Base-by-base conservation (phyloP, 2,113 vertebrate genomes). In the Rhombomys opimus region DNA sequence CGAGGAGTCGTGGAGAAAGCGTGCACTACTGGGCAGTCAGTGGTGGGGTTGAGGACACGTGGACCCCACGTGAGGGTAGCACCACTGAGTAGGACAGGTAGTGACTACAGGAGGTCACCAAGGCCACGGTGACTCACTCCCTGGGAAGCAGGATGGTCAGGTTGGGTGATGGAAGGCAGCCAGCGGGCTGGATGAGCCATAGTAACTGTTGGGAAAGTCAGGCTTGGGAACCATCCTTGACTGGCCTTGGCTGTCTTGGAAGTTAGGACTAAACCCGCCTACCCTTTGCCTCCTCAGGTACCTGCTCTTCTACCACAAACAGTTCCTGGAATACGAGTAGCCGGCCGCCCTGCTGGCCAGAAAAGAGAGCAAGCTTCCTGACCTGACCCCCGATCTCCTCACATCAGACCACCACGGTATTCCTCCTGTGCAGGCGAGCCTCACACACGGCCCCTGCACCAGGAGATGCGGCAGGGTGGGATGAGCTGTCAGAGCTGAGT, bases 281-380 rank as follows among this genome's bases (percentile, higher is more conserved):
- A 3, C 32, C n/a, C 27, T 89, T 23, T 95, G 81, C 95, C 94
- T 97, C 13, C 46, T 1, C 97, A 99, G 98, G 95, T 99, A 99
- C 98, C 99, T 99, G 97, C 99, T 99, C 98, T 99, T 99, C 99
- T 99, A 99, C 98, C 99, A 99, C 99, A 99, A 99, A 97, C 99
- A 99, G 98, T 99, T 99, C 98, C 99, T 99, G 97, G 99, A 99
- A 94, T 99, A 99, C 6, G 99, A 99, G 98, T 99, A 99, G 98
- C 98, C 98, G 98, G 96, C 93, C 81, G 94, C 96, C 95, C 98
- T 97, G 97, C 97, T 96, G 94, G 93, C 93, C 97, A 95, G 96
- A 94, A 76, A 46, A 82, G 95, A 23, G 7, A 9, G 70, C 98
- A 98, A 98, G 98, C 98, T 97, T 98, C 99, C 97, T 93, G 97